These are phyloP conservation scores for Teinopalpus imperialis DNA, from an alignment of 2,888 invertebrate genomes.

Conservation along the genomic window DNA sequence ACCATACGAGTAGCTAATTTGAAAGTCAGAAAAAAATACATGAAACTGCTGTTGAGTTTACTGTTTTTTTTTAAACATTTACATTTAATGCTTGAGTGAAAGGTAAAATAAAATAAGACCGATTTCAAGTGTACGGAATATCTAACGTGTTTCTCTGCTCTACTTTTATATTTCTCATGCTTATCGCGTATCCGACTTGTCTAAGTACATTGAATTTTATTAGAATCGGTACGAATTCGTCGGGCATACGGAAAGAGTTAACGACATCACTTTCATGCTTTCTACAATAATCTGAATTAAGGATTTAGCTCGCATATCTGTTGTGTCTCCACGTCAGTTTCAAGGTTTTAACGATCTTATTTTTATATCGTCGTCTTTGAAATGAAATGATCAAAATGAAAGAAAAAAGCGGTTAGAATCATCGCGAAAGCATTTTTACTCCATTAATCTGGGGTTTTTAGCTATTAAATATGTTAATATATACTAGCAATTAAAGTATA, in stretches of 20 bases:
- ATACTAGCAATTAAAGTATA: no score
- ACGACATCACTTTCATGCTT: slow-evolving; percentile 18
- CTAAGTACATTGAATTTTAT: slow-evolving; percentile 17
- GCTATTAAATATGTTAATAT: no score
- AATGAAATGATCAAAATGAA: no score
- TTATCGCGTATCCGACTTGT: slow-evolving; percentile 8
- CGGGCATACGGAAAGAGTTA: slow-evolving; percentile 10
- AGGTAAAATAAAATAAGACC: slow-evolving; percentile 17
- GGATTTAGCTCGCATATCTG: slow-evolving; percentile 3
- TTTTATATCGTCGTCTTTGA: no score
- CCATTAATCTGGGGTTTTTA: no score
- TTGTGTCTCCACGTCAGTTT: not conserved
- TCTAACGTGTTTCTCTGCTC: slow-evolving; percentile 16
- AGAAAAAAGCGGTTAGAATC: no score
- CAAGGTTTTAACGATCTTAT: no score
- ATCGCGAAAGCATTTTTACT: no score
- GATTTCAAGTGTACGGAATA: slow-evolving; percentile 13
- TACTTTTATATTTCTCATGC: slow-evolving; percentile 17
- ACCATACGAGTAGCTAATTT: no score
- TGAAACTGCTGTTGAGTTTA: no score
- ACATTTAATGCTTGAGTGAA: slow-evolving; percentile 14
- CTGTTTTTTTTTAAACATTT: no score
- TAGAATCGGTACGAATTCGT: slow-evolving; percentile 20
- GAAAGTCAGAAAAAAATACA: no score
- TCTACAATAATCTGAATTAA: slow-evolving; percentile 14